Conservation (phyloP, 1,140 invertebrate species). For the Globodera ellingtonae region DNA sequence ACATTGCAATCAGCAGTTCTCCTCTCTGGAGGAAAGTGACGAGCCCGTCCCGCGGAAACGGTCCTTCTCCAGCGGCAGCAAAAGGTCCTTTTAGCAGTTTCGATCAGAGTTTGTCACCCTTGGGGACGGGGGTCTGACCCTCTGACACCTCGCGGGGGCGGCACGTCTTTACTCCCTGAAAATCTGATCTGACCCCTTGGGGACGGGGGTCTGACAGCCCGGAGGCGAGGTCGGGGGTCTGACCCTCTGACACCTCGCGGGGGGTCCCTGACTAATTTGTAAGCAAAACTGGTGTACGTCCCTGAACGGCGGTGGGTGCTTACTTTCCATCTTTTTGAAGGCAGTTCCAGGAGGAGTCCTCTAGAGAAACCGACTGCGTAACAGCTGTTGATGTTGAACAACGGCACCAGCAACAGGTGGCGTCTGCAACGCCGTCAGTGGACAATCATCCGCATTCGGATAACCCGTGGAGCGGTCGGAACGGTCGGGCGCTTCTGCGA, state of each 20-base stretch:
- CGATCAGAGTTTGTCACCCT: not conserved
- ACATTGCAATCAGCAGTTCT: not conserved
- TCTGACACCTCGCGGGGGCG: no score
- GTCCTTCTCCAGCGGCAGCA: constrained; percentile 22
- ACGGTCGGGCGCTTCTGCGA: constrained; percentile 41
- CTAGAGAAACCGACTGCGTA: not conserved
- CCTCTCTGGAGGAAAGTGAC: not conserved
- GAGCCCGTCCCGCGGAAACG: constrained; percentile 17
- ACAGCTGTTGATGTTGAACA: not conserved
- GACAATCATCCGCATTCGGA: not conserved
- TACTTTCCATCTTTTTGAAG: constrained; percentile 5
- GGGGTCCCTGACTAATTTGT: not conserved
- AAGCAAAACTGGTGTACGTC: no score
- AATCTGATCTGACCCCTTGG: no score
- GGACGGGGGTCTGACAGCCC: no score
- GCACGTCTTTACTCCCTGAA: no score
- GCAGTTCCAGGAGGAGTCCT: not conserved
- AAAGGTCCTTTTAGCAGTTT: not conserved
- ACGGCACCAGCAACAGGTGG: no score
- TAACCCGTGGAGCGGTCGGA: constrained; percentile 49
- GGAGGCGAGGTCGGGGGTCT: no score
- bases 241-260: no score
- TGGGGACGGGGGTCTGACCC: no score
- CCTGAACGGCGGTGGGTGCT: not conserved
- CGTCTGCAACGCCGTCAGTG: constrained; percentile 1